Percentiles rank a stretch among this genome's conserved stretches.
phyloP scores from a whole-genome alignment of 2,888 invertebrate genomes.

The Chalcis sispes region DNA sequence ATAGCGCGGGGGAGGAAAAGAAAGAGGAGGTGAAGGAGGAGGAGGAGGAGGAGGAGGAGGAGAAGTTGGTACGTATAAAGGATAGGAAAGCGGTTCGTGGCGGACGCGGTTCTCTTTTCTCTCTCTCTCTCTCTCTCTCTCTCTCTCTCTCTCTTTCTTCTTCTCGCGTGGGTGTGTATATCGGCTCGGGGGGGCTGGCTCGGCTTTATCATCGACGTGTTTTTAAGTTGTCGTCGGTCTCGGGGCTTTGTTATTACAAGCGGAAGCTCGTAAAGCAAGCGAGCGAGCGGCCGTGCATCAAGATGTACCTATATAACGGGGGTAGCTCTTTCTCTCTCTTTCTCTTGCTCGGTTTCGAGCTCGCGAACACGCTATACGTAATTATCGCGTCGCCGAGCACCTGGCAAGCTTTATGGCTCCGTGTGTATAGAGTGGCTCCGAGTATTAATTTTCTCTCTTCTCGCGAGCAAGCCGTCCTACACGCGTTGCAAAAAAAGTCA shows the following conservation, averaged over 20 bases:
- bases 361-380: slow-evolving; percentile 21
- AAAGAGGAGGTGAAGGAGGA: too few relatives aligned
- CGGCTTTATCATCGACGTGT: slow-evolving; percentile 60
- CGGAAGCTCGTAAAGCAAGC: slow-evolving; percentile 69
- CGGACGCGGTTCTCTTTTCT: too few relatives aligned
- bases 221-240: slow-evolving; percentile 70
- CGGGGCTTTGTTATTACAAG: slow-evolving; percentile 68
- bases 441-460: slow-evolving; percentile 43
- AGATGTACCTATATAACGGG: too few relatives aligned
- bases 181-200: slow-evolving; percentile 20
- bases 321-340: background rate
- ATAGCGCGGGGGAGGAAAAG: too few relatives aligned
- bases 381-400: slow-evolving; percentile 67
- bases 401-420: slow-evolving; percentile 71
- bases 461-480: too few relatives aligned
- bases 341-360: background rate
- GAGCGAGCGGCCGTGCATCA: too few relatives aligned
- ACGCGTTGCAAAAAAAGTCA: too few relatives aligned
- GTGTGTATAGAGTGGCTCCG: background rate
- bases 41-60: background rate
- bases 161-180: slow-evolving; percentile 50
- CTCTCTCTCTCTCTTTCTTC: too few relatives aligned
- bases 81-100: too few relatives aligned
- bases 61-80: too few relatives aligned
- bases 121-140: too few relatives aligned